phyloP scores from a whole-genome alignment of 2,113 vertebrate species.

The Myotis lucifugus region DNA sequence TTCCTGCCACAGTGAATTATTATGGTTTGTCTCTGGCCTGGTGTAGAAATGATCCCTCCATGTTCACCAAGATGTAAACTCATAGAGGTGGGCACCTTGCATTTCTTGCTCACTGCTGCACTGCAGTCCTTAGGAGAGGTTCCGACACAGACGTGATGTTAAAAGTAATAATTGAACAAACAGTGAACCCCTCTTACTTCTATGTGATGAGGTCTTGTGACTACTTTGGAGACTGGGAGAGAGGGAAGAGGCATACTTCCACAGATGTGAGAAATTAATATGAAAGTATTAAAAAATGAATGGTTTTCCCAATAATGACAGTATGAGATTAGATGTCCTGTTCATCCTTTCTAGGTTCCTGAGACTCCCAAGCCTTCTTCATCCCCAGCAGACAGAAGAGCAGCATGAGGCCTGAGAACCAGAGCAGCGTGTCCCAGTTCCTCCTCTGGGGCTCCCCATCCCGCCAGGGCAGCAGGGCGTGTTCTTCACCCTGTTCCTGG shows the following conservation, averaged over 20 bases:
- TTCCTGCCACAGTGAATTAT: neutral
- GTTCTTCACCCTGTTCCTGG: too few species aligned
- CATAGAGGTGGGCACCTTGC: too few species aligned
- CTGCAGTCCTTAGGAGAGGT: neutral
- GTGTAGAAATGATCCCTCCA: too few species aligned
- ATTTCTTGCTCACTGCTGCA: neutral
- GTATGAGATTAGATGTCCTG: neutral
- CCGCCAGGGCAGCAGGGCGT: neutral
- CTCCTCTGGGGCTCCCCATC: constrained; percentile 62
- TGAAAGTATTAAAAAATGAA: neutral
- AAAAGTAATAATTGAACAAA: neutral
- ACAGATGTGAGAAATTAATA: neutral
- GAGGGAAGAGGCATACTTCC: neutral
- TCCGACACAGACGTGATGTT: neutral
- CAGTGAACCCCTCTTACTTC: neutral
- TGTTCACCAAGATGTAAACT: too few species aligned
- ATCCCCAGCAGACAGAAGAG: neutral
- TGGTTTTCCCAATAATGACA: neutral
- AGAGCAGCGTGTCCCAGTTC: constrained; percentile 14
- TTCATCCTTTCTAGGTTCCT: neutral
- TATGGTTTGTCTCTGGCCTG: neutral
- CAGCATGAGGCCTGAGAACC: neutral
- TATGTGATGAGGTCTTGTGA: neutral
- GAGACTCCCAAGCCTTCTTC: neutral
- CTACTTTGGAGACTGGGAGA: neutral